phyloP scores from a whole-genome alignment of 2,113 vertebrate species.

The Mesitornis unicolor region DNA sequence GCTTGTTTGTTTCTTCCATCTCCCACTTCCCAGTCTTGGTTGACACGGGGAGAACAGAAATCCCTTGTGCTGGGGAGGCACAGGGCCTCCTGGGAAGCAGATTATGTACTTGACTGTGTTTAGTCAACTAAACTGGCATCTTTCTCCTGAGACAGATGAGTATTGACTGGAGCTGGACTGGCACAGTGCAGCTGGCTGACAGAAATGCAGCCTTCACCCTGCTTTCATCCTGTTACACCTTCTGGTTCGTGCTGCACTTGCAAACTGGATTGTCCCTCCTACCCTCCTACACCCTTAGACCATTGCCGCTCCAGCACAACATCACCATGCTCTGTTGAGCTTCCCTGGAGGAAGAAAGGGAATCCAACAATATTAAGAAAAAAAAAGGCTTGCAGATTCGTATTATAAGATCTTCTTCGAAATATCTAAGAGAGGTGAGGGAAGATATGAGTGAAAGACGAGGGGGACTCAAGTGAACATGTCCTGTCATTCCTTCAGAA shows the following conservation, averaged over 20 bases:
- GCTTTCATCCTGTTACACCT: not conserved
- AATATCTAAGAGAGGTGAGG: not conserved
- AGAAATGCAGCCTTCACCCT: not conserved
- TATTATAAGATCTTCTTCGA: not conserved
- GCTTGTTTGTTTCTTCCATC: not conserved
- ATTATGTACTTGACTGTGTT: not conserved
- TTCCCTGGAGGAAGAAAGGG: not conserved
- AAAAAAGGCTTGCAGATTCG: not conserved
- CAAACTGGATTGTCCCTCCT: not conserved
- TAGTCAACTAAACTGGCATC: not conserved
- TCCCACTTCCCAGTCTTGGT: not conserved
- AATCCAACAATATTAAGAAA: not conserved
- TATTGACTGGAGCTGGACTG: not conserved
- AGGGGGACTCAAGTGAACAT: not conserved
- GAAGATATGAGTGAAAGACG: not conserved
- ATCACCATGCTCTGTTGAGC: not conserved
- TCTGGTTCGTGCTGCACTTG: not conserved
- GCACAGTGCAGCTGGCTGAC: fast-evolving
- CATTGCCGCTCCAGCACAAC: not conserved
- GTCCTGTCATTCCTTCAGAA: not conserved
- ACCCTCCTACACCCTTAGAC: not conserved
- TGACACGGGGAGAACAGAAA: not conserved
- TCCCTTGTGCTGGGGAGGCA: not conserved
- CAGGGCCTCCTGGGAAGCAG: not conserved
- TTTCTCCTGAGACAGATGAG: not conserved